Conservation (phyloP, 2,888 invertebrate genomes). For the Nemoura dubitans region DNA sequence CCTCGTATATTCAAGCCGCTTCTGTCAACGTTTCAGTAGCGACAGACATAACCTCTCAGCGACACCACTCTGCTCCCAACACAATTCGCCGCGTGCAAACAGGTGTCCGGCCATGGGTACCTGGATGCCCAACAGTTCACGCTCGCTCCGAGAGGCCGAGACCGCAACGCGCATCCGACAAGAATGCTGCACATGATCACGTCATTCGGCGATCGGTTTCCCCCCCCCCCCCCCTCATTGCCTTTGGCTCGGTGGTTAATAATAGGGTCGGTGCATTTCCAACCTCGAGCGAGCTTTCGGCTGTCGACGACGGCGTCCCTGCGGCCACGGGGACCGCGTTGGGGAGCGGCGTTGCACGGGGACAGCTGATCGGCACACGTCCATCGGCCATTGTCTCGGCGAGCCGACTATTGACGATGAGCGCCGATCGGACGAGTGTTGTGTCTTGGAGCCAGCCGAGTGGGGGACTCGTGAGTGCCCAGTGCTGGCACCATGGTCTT, state of each 20-base stretch:
- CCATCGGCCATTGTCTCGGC: background rate
- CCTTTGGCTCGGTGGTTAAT: background rate
- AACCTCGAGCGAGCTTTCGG: background rate
- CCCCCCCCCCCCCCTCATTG: background rate
- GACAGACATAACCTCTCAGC: no score
- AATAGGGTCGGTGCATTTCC: background rate
- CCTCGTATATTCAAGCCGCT: background rate
- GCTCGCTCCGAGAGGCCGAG: no score
- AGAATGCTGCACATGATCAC: background rate
- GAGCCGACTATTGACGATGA: background rate
- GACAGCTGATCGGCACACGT: background rate
- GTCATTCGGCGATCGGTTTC: background rate
- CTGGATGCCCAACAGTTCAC: no score
- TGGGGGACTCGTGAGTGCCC: no score
- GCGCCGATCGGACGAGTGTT: background rate
- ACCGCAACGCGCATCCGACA: background rate
- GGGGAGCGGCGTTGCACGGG: background rate
- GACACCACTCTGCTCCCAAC: no score
- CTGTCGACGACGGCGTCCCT: no score
- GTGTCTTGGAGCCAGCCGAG: no score
- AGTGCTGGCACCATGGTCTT: no score
- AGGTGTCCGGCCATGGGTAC: no score
- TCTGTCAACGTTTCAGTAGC: background rate
- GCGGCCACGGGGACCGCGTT: background rate
- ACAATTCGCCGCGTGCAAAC: no score